Evolutionary conservation across 1,140 invertebrate species (phyloP), one percentile per base, ranked within the genome.

Genomic region (Drosophila fuyamai): DNA sequence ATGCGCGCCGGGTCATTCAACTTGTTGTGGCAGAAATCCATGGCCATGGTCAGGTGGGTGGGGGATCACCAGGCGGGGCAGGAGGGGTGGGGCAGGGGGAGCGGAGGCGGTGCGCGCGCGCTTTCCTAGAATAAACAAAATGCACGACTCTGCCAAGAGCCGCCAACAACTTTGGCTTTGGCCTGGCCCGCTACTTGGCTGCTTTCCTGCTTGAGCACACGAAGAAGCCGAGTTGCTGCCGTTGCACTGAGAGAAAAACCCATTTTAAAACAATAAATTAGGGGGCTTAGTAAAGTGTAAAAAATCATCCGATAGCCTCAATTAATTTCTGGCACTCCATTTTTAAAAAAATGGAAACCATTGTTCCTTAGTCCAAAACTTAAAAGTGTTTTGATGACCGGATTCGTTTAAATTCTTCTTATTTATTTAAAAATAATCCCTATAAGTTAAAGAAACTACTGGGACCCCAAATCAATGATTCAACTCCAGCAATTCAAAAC

Each of bases 51-150:
- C 65, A 81, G 44, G 53, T 60, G 56, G 67, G 48, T 47, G 55
- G 70, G 50, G 76, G 44, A 63, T 13, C 27, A 1, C 6, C 41
- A 50, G 35, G 1, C 14, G n/a, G 51, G 35, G n/a, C 48, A 35
- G 48, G 13, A 2, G 0, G 4, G 48, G 8, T 0, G 29, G n/a
- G 4, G 27, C 27, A 14, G 55, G 61, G 40, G 77, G 40, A 62
- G 54, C 58, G 74, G 35, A 67, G 70, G 67, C 72, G 78, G 54
- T 70, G 74, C 70, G 80, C 76, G 82, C 83, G 83, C 84, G 84
- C 84, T 89, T 86, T 86, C 84, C 76, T 86, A 86, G 83, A 86
- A 86, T 86, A 86, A 86, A 86, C 83, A 89, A 86, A 86, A 86
- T 89, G 84, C 84, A 88, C 84, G 84, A 88, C 76, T 88, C 67